phyloP scores from a whole-genome alignment of 92 coral and sea anemone species.

The Muricea muricata region DNA sequence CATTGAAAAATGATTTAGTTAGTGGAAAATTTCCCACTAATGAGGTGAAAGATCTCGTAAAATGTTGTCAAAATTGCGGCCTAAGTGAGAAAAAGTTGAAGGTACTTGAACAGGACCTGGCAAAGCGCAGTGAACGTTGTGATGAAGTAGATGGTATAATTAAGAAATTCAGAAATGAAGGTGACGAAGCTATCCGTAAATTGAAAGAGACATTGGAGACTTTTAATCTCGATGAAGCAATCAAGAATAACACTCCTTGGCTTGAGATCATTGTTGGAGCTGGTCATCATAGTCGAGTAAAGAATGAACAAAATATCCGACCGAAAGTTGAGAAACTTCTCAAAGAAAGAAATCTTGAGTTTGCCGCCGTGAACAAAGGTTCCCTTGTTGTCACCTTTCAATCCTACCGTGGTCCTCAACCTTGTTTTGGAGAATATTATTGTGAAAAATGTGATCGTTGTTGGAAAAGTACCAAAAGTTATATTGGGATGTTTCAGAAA shows the following conservation, averaged over 20 bases:
- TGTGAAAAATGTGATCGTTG: constrained; percentile 38
- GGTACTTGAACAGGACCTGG: not conserved
- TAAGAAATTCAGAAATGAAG: constrained; percentile 8
- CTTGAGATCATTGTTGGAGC: constrained; percentile 71
- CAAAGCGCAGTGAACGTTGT: not conserved
- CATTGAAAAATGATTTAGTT: too few species aligned
- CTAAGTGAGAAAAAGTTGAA: not conserved
- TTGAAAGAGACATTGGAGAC: constrained; percentile 7
- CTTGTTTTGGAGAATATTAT: constrained; percentile 63
- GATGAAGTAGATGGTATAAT: constrained; percentile 18
- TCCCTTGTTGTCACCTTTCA: constrained; percentile 55
- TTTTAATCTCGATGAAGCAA: constrained; percentile 34
- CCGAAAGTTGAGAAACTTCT: constrained; percentile 64
- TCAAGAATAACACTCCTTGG: constrained; percentile 41
- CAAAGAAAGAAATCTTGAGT: not conserved
- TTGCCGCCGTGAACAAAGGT: constrained; percentile 36
- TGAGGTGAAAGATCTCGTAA: too few species aligned
- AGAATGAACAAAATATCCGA: constrained; percentile 41
- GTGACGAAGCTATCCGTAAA: constrained; percentile 61
- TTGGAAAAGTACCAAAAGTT: constrained; percentile 33
- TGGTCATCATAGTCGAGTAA: constrained; percentile 51
- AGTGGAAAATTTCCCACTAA: too few species aligned
- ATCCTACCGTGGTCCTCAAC: constrained; percentile 51
- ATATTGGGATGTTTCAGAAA: not conserved
- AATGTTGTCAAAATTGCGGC: too few species aligned